Evolutionary conservation across 2,888 invertebrate species (phyloP).

Genomic region (Campoplex capitator): DNA sequence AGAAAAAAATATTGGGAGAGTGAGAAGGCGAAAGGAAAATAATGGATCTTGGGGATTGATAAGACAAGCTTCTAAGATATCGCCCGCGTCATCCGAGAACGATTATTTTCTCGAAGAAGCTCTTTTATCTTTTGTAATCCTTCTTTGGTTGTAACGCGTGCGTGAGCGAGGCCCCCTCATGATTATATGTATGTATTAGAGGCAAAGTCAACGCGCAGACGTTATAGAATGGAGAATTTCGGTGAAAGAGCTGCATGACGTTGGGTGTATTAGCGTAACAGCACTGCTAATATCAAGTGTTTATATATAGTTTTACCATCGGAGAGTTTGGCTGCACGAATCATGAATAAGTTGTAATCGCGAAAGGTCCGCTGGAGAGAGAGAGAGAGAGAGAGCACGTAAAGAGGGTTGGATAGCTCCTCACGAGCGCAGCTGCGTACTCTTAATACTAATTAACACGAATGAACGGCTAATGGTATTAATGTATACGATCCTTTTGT

Average conservation of each 20-base stretch:
- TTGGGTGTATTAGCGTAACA: background rate
- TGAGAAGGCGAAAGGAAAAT: background rate
- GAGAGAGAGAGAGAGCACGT: background rate
- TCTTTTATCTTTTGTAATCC: constrained; percentile 16
- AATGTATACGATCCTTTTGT: constrained; percentile 68
- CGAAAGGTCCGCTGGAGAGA: background rate
- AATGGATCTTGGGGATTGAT: constrained; percentile 4
- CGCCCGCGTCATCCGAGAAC: constrained; percentile 3
- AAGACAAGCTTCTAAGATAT: background rate
- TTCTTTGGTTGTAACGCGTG: background rate
- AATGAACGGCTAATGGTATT: constrained; percentile 69
- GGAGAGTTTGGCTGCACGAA: constrained; percentile 30
- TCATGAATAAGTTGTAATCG: constrained; percentile 47
- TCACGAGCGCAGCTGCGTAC: constrained; percentile 61
- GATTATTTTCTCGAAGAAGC: constrained; percentile 5
- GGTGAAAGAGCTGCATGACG: background rate
- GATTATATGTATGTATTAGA: constrained; percentile 36
- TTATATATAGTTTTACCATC: background rate
- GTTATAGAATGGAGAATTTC: background rate
- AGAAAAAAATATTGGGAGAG: background rate
- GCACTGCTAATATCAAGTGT: constrained; percentile 2
- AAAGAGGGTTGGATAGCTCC: constrained; percentile 26
- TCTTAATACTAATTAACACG: constrained; percentile 69
- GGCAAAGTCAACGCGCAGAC: background rate
- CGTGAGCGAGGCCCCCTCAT: constrained; percentile 14